Evolutionary conservation across 2,113 vertebrate species (phyloP).

Genomic region (Puffinus mauretanicus): DNA sequence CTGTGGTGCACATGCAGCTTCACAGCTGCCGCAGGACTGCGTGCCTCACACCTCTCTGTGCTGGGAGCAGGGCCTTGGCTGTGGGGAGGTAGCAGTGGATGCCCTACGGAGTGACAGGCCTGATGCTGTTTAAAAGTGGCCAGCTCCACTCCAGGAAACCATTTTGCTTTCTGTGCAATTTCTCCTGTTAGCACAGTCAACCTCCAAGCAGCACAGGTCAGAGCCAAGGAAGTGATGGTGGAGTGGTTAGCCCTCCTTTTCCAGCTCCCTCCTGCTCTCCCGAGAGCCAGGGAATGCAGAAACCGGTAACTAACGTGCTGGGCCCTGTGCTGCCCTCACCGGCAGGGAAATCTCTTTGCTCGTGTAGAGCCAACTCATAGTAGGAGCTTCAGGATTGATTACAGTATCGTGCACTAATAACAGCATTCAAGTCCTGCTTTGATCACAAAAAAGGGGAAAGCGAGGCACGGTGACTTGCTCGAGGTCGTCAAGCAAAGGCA

Average conservation of each 20-base stretch:
- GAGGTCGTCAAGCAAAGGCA: background rate
- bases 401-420: too few species aligned
- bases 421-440: background rate
- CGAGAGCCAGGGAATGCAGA: background rate
- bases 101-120: background rate
- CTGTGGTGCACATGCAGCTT: background rate
- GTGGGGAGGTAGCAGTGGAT: background rate
- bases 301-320: background rate
- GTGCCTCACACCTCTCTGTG: background rate
- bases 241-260: background rate
- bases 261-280: background rate
- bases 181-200: background rate
- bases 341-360: background rate
- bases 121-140: background rate
- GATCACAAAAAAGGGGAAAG: background rate
- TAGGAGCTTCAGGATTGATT: background rate
- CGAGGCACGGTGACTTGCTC: rapidly evolving
- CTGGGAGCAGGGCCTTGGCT: background rate
- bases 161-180: background rate
- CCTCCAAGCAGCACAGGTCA: background rate
- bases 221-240: background rate
- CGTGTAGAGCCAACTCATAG: background rate
- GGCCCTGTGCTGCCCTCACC: background rate
- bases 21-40: background rate
- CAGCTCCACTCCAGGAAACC: background rate